phyloP scores from a whole-genome alignment of 1,140 invertebrate species.

The Saccostrea glomerata region DNA sequence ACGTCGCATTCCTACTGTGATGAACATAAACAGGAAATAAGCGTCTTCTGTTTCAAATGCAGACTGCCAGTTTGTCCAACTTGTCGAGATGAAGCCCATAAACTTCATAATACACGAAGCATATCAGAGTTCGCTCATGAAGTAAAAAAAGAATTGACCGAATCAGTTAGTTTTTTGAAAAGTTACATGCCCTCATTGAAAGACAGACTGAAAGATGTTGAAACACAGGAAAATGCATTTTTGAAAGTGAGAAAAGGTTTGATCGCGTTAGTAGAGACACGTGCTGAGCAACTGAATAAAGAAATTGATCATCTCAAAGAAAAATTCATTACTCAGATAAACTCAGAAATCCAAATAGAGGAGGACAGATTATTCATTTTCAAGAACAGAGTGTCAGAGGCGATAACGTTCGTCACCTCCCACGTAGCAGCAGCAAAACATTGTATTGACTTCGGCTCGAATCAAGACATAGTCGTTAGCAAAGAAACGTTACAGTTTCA shows the following conservation, averaged over 20 bases:
- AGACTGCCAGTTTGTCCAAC: conserved; percentile 29
- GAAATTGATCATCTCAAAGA: conserved; percentile 48
- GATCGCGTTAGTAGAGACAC: conserved; percentile 12
- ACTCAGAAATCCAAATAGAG: conserved; percentile 48
- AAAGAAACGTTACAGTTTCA: conserved; percentile 41
- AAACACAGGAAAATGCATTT: conserved; percentile 42
- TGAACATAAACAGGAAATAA: conserved; percentile 46
- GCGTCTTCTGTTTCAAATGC: conserved; percentile 44
- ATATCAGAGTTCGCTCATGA: conserved; percentile 43
- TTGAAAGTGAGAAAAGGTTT: not conserved
- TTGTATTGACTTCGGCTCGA: conserved; percentile 47
- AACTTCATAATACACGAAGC: conserved; percentile 25
- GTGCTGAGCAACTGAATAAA: conserved; percentile 32
- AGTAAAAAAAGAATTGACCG: conserved; percentile 42
- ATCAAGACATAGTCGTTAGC: conserved; percentile 46
- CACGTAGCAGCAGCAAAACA: conserved; percentile 49
- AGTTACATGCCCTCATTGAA: conserved; percentile 46
- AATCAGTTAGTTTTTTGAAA: conserved; percentile 40
- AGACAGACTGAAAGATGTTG: conserved; percentile 41
- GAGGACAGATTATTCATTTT: conserved; percentile 48
- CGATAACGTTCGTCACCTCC: conserved; percentile 40
- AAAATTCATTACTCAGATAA: conserved; percentile 42
- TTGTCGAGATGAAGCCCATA: conserved; percentile 17
- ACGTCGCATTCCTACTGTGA: conserved; percentile 46
- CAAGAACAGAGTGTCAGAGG: conserved; percentile 42